A percentile compares a stretch with the other conserved stretches of the same genome.
Conservation (phyloP, 2,797 vertebrate species). For the Phrynocephalus guinanensis region DNA sequence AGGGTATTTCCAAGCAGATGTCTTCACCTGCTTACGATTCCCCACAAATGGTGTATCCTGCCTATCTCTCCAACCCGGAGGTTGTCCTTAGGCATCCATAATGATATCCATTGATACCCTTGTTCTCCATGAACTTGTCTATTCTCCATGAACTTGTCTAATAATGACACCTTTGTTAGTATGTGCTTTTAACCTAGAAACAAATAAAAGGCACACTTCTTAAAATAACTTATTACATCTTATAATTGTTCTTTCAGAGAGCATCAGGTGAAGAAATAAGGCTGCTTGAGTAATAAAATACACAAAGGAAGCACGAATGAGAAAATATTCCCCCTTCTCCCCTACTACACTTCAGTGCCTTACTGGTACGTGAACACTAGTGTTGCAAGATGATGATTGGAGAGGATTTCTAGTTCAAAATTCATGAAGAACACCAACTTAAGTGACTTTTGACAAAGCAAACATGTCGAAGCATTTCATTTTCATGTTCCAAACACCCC, state of each 20-base stretch:
- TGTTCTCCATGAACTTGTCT: too few species aligned
- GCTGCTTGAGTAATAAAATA: neutral
- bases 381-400: neutral
- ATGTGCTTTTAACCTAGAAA: neutral
- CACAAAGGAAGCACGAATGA: neutral
- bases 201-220: neutral
- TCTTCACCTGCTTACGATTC: too few species aligned
- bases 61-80: too few species aligned
- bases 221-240: neutral
- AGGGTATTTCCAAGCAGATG: too few species aligned
- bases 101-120: too few species aligned
- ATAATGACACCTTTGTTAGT: neutral
- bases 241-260: neutral
- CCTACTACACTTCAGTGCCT: too few species aligned
- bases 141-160: too few species aligned
- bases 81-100: too few species aligned
- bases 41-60: too few species aligned
- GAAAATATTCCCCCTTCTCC: neutral
- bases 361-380: neutral
- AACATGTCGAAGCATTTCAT: neutral
- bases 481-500: neutral
- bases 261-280: neutral
- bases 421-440: neutral
- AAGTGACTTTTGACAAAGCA: neutral
- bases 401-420: slow-evolving; percentile 5